Evolutionary conservation across 2,797 vertebrate species (phyloP).

Genomic region (Platyrinchus mystaceus): DNA sequence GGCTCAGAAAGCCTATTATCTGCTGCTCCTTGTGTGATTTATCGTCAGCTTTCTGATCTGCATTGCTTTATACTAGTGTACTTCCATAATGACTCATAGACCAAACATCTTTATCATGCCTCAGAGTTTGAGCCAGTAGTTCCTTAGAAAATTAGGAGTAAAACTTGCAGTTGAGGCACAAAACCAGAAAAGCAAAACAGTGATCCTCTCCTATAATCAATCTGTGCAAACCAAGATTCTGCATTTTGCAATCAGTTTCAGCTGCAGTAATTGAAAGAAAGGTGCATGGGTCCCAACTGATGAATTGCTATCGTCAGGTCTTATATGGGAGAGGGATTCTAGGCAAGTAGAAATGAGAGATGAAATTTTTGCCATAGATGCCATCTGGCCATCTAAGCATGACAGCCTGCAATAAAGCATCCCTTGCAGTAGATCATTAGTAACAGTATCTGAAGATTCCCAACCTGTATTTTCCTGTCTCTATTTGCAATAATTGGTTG

Average conservation of each 20-base stretch:
- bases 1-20: neutral
- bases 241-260: neutral
- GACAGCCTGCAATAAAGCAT: neutral
- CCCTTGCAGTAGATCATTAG: neutral
- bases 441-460: neutral
- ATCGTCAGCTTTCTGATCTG: neutral
- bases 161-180: neutral
- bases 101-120: neutral
- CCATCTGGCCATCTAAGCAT: neutral
- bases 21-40: neutral
- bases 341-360: neutral
- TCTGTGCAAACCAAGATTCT: neutral
- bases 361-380: neutral
- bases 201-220: neutral
- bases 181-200: neutral
- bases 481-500: neutral
- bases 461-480: neutral
- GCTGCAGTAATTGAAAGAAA: neutral
- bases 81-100: neutral
- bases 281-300: neutral
- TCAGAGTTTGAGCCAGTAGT: neutral
- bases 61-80: neutral
- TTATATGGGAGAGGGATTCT: neutral
- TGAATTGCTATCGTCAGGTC: neutral
- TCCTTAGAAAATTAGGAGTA: neutral